Base-by-base conservation (phyloP, 2,888 invertebrate species). In the Anaspis maculata region DNA sequence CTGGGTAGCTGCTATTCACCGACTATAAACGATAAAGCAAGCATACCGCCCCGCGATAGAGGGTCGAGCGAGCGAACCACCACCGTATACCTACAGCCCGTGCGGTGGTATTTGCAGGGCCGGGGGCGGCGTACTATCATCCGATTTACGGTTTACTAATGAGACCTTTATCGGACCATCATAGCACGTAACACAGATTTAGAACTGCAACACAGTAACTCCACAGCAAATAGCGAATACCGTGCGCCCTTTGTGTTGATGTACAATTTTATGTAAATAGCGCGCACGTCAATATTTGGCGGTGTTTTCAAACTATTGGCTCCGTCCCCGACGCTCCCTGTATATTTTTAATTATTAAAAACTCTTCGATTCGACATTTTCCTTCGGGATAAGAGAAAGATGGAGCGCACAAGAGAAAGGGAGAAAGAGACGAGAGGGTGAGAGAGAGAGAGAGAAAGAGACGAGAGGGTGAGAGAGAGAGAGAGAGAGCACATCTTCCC, bases 81-180 rank as follows among this genome's bases (percentile, higher is more conserved):
- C n/a, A n/a, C n/a, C n/a, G n/a, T n/a, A n/a, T n/a, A n/a, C n/a
- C n/a, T n/a, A n/a, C n/a, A n/a, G n/a, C n/a, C n/a, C n/a, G n/a
- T n/a, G n/a, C n/a, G n/a, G n/a, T n/a, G n/a, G n/a, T n/a, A n/a
- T n/a, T n/a, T n/a, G n/a, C n/a, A n/a, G n/a, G n/a, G n/a, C n/a
- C n/a, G 44, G 39, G 45, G 54, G 54, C 48, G 51, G 51, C 48
- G 45, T 49, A 56, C 56, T 55, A 56, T 55, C 57, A 55, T 54
- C 55, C 64, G 63, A 64, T 63, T 66, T 64, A 66, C 64, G 64
- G 59, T 62, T 62, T 64, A 62, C 64, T 68, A 68, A 68, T 67
- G 67, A 67, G 65, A 61, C 64, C 64, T 64, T 67, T 66, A 67
- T 67, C 66, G 57, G 57, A 51, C 56, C 57, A 63, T 64, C 63